Evolutionary conservation across 2,888 invertebrate species (phyloP), one percentile per base, ranked within the genome.

Genomic region (Polydrusus cervinus): DNA sequence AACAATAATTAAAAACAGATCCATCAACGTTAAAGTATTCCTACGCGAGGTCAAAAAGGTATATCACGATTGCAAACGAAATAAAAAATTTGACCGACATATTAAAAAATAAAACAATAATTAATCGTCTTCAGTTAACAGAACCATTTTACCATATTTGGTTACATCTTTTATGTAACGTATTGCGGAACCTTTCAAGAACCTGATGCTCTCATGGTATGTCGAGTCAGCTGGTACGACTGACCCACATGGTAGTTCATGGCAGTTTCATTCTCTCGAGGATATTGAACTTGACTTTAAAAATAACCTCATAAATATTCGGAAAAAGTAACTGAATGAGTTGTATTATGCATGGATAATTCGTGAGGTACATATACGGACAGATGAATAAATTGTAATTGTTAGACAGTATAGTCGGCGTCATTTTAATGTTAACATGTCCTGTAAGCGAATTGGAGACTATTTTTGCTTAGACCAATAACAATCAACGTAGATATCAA

Each of bases 281-380:
- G 74, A 74, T 74, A 70, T 65, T 74, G 74, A 74, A 74, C 74
- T 74, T 74, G 69, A 65, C 51, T 74, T 62, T 71, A 51, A 64
- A 71, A 71, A 64, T 71, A 64, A 62, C 14, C 62, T 0, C 20
- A 10, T 51, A 68, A 51, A 51, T 34, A 66, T 51, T 51, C 40
- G 30, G 20, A 38, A 66, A 53, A 38, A 51, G 53, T 40, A n/a
- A 18, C 20, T 45, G 45, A 62, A 62, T 62, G 43, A 7, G 20
- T 34, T 34, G 34, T 57, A 38, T 55, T 25, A 53, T 34, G 55
- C 30, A 34, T 34, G 34, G 14, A 30, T 55, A 30, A 25, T 25
- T 25, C 25, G 1, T 25, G 25, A 8, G 49, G 9, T 16, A 40
- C 40, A 3, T 40, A 45, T 13, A 13, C 13, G 45, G 45, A 45